Conservation (phyloP, 2,797 vertebrate genomes). For the Leptoclinus maculatus region DNA sequence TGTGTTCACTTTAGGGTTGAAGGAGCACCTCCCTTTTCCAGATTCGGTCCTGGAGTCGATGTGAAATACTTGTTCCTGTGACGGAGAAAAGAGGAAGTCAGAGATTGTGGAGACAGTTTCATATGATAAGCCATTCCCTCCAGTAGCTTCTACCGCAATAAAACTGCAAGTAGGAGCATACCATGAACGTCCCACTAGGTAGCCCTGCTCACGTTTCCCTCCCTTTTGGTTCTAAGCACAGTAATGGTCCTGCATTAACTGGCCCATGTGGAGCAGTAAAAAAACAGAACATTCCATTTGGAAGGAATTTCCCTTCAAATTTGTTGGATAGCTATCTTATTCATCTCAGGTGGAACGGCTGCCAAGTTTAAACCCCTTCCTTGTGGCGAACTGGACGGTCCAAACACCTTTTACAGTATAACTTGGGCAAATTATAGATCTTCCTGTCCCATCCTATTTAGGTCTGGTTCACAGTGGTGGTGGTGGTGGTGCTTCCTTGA, state of each 20-base stretch:
- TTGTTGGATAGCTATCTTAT: constrained; percentile 38
- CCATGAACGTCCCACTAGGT: constrained; percentile 32
- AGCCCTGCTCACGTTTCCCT: constrained; percentile 24
- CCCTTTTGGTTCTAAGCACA: constrained; percentile 21
- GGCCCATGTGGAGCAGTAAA: constrained; percentile 51
- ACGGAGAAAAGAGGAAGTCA: constrained; percentile 40
- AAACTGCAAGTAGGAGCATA: constrained; percentile 45
- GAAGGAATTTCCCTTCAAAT: constrained; percentile 54
- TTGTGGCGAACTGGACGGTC: background rate
- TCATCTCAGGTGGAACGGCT: constrained; percentile 33
- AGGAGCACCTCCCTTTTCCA: constrained; percentile 97
- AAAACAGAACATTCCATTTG: constrained; percentile 39
- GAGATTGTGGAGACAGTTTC: constrained; percentile 56
- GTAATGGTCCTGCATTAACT: constrained; percentile 22
- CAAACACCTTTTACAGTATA: background rate
- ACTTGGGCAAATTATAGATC: constrained; percentile 27
- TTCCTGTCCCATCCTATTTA: constrained; percentile 30
- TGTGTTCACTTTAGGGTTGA: constrained; percentile 96
- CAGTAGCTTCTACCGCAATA: constrained; percentile 26
- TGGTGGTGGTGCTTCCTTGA: constrained; percentile 9
- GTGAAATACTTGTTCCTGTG: constrained; percentile 93
- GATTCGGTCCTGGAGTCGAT: constrained; percentile 94
- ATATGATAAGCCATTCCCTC: constrained; percentile 20
- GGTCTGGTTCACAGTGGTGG: constrained; percentile 1
- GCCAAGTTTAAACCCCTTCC: constrained; percentile 47